Base-by-base conservation (phyloP, 2,888 invertebrate genomes). In the Orthonevra nobilis region DNA sequence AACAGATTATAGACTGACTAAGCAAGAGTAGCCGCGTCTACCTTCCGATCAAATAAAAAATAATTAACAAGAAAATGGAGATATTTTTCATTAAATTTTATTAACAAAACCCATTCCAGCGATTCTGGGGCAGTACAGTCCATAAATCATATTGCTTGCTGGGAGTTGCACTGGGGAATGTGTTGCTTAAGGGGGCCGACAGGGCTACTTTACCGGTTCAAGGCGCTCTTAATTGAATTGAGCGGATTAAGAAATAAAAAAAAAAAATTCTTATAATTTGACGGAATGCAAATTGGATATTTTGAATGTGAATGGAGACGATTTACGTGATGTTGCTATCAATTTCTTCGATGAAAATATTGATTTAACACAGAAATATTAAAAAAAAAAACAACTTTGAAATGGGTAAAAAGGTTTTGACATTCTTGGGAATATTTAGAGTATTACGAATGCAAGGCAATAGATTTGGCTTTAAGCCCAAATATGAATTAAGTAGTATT, bases 1-100 rank as follows among this genome's bases (percentile, higher is more conserved):
- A 60, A 73, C 64, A 73, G 73, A 73, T 73, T 73, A 72, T 34
- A 19, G 46, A 42, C 63, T 17, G 34, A n/a, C 19, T 5, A 40
- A 30, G 17, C 26, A 17, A 36, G 44, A 36, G 28, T 23, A 10
- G 40, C 50, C 23, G 50, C 26, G 10, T 58, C 23, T 52, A 36
- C 44, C 34, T 48, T 9, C 32, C 40, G 58, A 66, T 60, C 52
- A 58, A 66, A 73, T 60, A 58, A 66, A 50, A 73, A 73, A 73
- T 66, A 73, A 73, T 64, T 73, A 73, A 52, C 58, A 44, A 66
- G 58, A 64, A 73, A 73, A 52, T 73, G 50, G 66, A 60, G 56
- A 64, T 72, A 48, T 63, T 52, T 66, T 66, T 60, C 52, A 66
- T 64, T 58, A 73, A 73, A 66, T 73, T 73, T 66, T 66, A 66